Conservation (phyloP, 2,113 vertebrate species). For the Grammomys surdaster region DNA sequence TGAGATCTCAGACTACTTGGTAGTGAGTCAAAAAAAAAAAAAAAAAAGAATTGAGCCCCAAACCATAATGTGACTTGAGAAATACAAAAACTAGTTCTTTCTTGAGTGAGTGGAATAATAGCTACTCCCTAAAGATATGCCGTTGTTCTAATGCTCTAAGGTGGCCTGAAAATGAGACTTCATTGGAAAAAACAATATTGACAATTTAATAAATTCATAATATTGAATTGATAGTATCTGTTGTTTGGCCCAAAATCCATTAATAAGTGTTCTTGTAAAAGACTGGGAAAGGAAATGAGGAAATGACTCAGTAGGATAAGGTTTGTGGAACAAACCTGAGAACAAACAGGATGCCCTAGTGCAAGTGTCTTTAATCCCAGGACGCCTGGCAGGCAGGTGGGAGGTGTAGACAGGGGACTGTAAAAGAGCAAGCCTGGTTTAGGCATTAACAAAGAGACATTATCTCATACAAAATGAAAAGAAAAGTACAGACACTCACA, state of each 20-base stretch:
- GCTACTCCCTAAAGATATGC: neutral
- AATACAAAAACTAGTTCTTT: neutral
- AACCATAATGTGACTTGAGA: neutral
- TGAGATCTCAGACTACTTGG: neutral
- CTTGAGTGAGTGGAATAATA: neutral
- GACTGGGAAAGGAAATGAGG: neutral
- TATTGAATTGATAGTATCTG: neutral
- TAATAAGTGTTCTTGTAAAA: neutral
- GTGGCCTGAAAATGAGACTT: neutral
- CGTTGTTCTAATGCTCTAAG: neutral
- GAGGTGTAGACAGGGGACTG: neutral
- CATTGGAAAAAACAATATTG: neutral
- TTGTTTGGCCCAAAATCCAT: neutral
- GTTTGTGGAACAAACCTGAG: neutral
- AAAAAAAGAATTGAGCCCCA: neutral
- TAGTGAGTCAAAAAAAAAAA: neutral
- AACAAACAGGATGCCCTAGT: neutral
- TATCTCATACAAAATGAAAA: neutral
- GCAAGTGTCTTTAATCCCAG: no score
- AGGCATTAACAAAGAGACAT: neutral
- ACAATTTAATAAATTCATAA: conserved; percentile 1
- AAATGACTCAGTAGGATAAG: no score
- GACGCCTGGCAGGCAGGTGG: accelerated
- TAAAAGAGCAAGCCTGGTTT: neutral
- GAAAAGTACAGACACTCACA: neutral